A percentile compares a stretch with the other conserved stretches of the same genome.
Evolutionary conservation across 1,140 invertebrate genomes (phyloP).

Genomic region (Brachionus calyciflorus): DNA sequence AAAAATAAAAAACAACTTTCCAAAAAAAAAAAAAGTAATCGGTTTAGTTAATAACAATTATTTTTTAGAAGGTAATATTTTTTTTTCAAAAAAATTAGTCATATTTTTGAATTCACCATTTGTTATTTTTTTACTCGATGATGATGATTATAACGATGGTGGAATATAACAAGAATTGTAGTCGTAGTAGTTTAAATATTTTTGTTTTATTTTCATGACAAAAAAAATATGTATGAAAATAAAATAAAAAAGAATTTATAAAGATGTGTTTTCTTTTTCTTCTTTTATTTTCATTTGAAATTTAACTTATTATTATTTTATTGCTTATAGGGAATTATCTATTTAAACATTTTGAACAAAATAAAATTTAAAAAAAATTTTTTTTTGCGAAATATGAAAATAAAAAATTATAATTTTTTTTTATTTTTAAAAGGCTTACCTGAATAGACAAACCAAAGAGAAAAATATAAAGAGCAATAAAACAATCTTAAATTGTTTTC

Average conservation of each 20-base stretch:
- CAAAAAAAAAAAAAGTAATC: background rate
- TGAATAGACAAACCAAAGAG: too few relatives aligned
- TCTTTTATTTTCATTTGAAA: too few relatives aligned
- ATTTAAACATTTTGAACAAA: too few relatives aligned
- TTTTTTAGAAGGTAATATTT: background rate
- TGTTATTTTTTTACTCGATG: background rate
- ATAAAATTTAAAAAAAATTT: too few relatives aligned
- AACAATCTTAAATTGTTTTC: too few relatives aligned
- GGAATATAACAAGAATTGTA: background rate
- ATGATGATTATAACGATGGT: background rate
- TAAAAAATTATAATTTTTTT: too few relatives aligned
- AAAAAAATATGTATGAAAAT: background rate
- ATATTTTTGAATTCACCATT: background rate
- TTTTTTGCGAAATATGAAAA: too few relatives aligned
- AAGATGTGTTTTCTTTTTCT: background rate
- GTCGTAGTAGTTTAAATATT: background rate
- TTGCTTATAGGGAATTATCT: too few relatives aligned
- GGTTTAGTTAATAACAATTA: background rate
- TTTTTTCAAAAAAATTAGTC: background rate
- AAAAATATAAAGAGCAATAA: too few relatives aligned
- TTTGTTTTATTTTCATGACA: slow-evolving; percentile 39
- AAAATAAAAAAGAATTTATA: background rate
- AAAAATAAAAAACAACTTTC: background rate
- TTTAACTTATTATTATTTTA: too few relatives aligned
- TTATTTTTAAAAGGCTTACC: too few relatives aligned